A percentile compares a stretch with the other conserved stretches of the same genome.
phyloP scores from a whole-genome alignment of 1,140 invertebrate genomes.

The Nebria ingens region DNA sequence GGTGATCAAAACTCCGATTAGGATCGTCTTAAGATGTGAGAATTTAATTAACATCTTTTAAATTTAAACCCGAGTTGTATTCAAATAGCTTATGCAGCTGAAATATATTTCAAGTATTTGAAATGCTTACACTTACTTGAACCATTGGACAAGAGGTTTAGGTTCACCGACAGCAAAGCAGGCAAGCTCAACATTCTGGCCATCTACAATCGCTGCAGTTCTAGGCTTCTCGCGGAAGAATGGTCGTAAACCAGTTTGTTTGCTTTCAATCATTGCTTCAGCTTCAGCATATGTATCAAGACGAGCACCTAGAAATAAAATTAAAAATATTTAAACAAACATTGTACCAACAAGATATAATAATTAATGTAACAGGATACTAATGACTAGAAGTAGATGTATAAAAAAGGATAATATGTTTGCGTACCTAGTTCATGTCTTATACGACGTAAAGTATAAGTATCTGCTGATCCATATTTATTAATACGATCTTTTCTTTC shows the following conservation, averaged over 20 bases:
- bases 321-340: constrained; percentile 5
- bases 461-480: constrained; percentile 60
- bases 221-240: constrained; percentile 78
- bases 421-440: constrained; percentile 59
- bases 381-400: too few species aligned
- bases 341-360: constrained; percentile 9
- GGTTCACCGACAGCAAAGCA: constrained; percentile 86
- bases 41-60: too few species aligned
- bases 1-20: too few species aligned
- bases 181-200: constrained; percentile 62
- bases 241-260: constrained; percentile 64
- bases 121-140: constrained; percentile 47
- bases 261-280: constrained; percentile 69
- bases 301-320: constrained; percentile 40
- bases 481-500: constrained; percentile 71
- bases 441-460: constrained; percentile 54
- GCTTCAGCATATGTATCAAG: constrained; percentile 74
- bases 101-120: not conserved
- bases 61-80: too few species aligned
- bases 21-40: too few species aligned
- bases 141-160: constrained; percentile 89
- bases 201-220: constrained; percentile 64
- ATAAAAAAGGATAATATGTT: too few species aligned
- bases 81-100: not conserved
- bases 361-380: too few species aligned